Evolutionary conservation across 1,140 invertebrate genomes (phyloP), one percentile per base, ranked within the genome.

Genomic region (Brachionus angularis): DNA sequence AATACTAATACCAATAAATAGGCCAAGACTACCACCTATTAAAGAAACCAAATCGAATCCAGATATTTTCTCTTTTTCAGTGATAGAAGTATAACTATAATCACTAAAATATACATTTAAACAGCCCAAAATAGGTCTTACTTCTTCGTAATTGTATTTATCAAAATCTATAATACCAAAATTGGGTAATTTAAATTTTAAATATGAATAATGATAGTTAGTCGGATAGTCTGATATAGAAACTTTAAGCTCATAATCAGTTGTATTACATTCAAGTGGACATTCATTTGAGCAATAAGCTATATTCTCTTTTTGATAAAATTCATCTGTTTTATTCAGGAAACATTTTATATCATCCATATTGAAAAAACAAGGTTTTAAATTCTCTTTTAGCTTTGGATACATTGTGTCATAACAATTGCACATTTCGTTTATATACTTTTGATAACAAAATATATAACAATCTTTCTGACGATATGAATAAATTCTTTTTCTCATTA

Each of bases 201-300:
- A n/a, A n/a, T n/a, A n/a, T n/a, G n/a, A n/a, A n/a, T n/a, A 34
- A 21, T 58, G 39, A 36, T 36, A 34, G 1, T 18, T 0, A 8
- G 16, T 18, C 7, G 61, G 61, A 46, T 46, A 67, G 4, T 18
- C 0, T 14, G 36, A 23, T 3, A 31, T 27, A 18, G 61, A 46
- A 12, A 49, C 25, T 25, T 21, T 18, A 21, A 67, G 10, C n/a
- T 47, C 29, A 29, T 46, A 67, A 2, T n/a, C 18, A 10, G 29
- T 46, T 16, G 36, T 46, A 18, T 67, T 31, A 16, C 61, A 67
- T 25, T 67, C 61, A 5, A n/a, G 25, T 18, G 61, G 61, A 34
- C 61, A 67, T 5, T 49, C 14, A 3, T 47, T 16, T 23, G 33
- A 49, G 18, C 61, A 67, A 0, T n/a, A n/a, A n/a, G 25, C 1